These are phyloP conservation scores for Ia io DNA, from an alignment of 2,113 vertebrate species.

Conservation along the genomic window DNA sequence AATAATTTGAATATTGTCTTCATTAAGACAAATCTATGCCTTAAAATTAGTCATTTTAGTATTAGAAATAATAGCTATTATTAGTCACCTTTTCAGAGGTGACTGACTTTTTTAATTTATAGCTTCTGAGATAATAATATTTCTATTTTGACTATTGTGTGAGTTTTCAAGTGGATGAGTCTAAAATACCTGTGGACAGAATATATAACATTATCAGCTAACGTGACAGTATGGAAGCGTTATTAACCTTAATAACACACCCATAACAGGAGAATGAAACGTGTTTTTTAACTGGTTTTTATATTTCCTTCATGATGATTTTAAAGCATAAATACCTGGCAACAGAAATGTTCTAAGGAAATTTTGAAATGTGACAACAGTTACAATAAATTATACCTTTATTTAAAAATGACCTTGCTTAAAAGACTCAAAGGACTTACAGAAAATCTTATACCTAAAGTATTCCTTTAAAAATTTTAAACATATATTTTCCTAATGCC, in stretches of 20 bases:
- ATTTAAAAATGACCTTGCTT: neutral
- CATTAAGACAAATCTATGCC: neutral
- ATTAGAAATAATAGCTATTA: constrained; percentile 22
- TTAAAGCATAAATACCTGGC: neutral
- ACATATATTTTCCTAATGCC: neutral
- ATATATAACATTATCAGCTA: neutral
- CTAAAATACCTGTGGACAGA: neutral
- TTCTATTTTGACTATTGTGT: neutral
- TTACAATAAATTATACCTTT: neutral
- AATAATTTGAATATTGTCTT: neutral
- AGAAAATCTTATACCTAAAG: neutral
- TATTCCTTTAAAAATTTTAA: neutral
- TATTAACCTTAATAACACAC: neutral
- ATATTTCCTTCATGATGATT: neutral
- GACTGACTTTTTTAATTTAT: constrained; percentile 46
- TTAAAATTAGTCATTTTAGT: constrained; percentile 39
- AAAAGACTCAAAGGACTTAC: neutral
- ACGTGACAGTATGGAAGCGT: neutral
- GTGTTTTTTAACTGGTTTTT: neutral
- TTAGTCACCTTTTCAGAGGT: neutral
- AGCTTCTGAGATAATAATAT: constrained; percentile 28
- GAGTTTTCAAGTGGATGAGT: neutral
- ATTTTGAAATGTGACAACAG: neutral
- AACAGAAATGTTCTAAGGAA: neutral
- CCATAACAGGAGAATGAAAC: neutral